Evolutionary conservation across 2,113 vertebrate genomes (phyloP), one percentile per base, ranked within the genome.

Genomic region (Sphaerodactylus townsendi): DNA sequence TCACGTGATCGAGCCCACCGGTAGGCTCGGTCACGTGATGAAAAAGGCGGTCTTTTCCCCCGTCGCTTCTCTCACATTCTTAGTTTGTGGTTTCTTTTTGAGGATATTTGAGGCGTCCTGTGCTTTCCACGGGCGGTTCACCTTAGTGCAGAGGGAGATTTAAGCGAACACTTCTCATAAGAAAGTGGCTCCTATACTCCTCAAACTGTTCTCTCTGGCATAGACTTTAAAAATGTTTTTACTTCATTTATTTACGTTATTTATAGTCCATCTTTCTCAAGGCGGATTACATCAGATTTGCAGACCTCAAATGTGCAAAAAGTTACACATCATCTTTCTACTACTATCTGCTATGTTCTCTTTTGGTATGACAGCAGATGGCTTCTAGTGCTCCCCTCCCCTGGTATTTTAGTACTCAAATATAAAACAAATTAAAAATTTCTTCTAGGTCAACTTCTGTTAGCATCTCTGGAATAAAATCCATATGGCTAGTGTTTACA

Each of bases 381-480:
- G 70, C 23, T 56, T 35, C n/a, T 1, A 0, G 1, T 10, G 41
- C 81, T 35, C 71, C 3, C 77, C 83, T 77, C 30, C 77, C 72
- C 77, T 81, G 70, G 85, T 81, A 33, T 91, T 90, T 92, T 73
- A 53, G 85, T 91, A 46, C 64, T 84, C 79, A 82, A 83, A 87
- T 88, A 88, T 39, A 13, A 19, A 71, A 71, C 85, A 91, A 91
- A 89, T 88, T 87, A 90, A 83, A 37, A 64, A 17, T 64, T 48
- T 82, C 89, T 88, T 84, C 82, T 86, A 86, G 77, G 79, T 91
- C 88, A 75, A 39, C 83, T 64, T 92, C 80, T 62, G 69, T 82
- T 79, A 81, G 30, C 87, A 80, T 76, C 85, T 35, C 1, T 9
- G 77, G 88, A 86, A 83, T 84, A 19, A 83, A 87, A 77, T 30